These are phyloP conservation scores for Serilophus lunatus DNA, from an alignment of 2,113 vertebrate species.

Conservation along the genomic window DNA sequence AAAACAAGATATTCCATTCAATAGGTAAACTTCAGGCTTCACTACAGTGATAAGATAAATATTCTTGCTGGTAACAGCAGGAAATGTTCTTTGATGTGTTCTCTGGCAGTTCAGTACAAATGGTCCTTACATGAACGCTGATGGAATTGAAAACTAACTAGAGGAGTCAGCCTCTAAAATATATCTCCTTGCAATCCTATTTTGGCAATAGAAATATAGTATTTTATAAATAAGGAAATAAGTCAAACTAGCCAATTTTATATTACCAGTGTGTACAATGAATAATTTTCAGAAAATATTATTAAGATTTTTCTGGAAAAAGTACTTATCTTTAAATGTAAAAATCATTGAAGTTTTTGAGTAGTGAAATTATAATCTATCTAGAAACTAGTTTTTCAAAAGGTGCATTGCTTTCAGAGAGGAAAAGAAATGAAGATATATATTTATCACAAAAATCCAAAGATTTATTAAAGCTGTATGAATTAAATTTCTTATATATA, in stretches of 20 bases:
- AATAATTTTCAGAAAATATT: neutral
- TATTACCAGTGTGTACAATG: neutral
- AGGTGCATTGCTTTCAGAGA: neutral
- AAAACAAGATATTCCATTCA: neutral
- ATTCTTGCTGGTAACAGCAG: neutral
- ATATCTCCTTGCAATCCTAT: neutral
- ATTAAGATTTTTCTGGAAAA: neutral
- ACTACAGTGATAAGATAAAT: neutral
- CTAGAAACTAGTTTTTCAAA: neutral
- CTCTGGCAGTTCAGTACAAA: conserved; percentile 5
- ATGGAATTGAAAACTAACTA: neutral
- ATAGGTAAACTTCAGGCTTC: neutral
- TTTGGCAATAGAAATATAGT: neutral
- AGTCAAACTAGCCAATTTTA: neutral
- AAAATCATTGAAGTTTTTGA: neutral
- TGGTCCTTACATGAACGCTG: neutral
- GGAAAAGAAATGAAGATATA: neutral
- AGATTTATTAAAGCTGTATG: neutral
- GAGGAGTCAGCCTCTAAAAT: neutral
- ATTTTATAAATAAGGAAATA: neutral
- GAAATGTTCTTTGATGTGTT: conserved; percentile 9
- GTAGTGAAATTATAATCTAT: neutral
- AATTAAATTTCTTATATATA: neutral
- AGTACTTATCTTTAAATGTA: neutral
- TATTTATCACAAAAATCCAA: neutral